Percentiles rank a stretch among this genome's conserved stretches.
phyloP scores from a whole-genome alignment of 2,888 invertebrate species.

The Eilema caniola region DNA sequence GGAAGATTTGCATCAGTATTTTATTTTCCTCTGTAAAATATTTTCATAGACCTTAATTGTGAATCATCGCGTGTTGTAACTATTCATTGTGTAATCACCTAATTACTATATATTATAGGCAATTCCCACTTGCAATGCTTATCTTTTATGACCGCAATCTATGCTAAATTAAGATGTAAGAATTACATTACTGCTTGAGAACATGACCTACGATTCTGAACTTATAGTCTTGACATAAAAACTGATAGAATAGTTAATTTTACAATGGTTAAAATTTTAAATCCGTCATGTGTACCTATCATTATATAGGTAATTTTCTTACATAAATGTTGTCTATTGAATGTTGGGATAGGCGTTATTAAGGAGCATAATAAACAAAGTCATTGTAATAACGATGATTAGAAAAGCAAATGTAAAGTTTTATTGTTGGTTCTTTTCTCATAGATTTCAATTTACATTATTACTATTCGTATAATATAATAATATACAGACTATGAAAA shows the following conservation, averaged over 20 bases:
- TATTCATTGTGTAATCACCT: constrained; percentile 28
- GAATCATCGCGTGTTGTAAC: constrained; percentile 32
- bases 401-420: background rate
- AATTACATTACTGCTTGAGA: constrained; percentile 39
- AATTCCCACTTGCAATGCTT: constrained; percentile 31
- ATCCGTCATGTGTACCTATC: no score
- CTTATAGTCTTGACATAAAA: constrained; percentile 46
- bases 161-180: constrained; percentile 25
- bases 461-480: no score
- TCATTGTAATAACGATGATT: background rate
- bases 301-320: background rate
- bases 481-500: no score
- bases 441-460: background rate
- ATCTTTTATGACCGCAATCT: constrained; percentile 20
- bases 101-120: constrained; percentile 27
- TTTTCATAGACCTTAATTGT: background rate
- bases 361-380: no score
- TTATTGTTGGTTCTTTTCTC: background rate
- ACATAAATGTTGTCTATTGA: background rate
- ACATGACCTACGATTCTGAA: constrained; percentile 42
- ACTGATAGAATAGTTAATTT: background rate
- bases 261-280: constrained; percentile 1
- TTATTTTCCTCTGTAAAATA: background rate
- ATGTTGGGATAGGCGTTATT: background rate
- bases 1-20: background rate